Conservation (phyloP, 2,113 vertebrate species). For the Rhipidura dahli region DNA sequence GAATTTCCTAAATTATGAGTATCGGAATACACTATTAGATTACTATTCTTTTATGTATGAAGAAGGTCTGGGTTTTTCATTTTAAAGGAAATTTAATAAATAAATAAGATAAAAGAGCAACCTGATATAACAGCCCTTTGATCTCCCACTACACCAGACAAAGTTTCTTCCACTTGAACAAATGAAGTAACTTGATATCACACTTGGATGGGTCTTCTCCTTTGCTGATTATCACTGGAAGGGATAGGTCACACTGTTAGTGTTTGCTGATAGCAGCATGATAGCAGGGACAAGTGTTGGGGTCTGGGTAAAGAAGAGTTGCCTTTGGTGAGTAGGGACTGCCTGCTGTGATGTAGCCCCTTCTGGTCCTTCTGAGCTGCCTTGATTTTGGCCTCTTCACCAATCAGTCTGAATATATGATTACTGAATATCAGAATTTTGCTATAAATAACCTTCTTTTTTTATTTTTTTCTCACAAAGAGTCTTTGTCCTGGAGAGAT, state of each 20-base stretch:
- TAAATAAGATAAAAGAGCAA: not conserved
- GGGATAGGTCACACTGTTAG: not conserved
- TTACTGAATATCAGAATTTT: not conserved
- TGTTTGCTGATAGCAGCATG: not conserved
- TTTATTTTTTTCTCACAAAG: not conserved
- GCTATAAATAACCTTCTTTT: not conserved
- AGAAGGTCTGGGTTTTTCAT: not conserved
- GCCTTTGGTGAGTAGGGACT: not conserved
- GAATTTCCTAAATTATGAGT: not conserved
- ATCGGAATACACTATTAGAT: not conserved
- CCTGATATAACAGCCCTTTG: conserved; percentile 5
- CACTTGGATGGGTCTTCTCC: not conserved
- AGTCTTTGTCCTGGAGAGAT: not conserved
- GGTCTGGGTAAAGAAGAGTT: not conserved
- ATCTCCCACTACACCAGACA: not conserved
- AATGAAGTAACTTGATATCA: conserved; percentile 23
- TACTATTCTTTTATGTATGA: not conserved
- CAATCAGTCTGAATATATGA: not conserved
- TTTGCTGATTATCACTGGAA: not conserved
- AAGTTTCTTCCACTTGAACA: conserved; percentile 37
- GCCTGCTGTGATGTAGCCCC: not conserved
- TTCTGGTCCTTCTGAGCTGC: not conserved
- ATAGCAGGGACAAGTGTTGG: not conserved
- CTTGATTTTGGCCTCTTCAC: not conserved
- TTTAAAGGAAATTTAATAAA: not conserved